phyloP scores from a whole-genome alignment of 1,140 invertebrate species.

The Phymastichus coffea region DNA sequence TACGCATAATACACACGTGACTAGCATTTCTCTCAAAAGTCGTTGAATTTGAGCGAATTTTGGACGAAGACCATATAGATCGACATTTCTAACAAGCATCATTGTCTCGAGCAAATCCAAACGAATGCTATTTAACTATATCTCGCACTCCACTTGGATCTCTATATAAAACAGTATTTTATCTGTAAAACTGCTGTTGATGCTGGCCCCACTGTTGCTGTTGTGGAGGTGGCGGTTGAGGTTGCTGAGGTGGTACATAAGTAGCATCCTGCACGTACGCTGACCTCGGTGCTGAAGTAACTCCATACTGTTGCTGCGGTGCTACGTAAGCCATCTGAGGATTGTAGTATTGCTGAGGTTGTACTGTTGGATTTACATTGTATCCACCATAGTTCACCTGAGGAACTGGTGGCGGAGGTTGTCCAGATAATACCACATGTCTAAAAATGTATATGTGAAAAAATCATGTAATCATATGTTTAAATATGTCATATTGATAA shows the following conservation, averaged over 20 bases:
- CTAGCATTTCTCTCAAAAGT: too few species aligned
- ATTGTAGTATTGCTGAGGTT: slow-evolving; percentile 58
- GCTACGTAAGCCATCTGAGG: slow-evolving; percentile 51
- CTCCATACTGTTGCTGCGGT: slow-evolving; percentile 47
- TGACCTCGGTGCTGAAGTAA: slow-evolving; percentile 46
- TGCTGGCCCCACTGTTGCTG: slow-evolving; percentile 53
- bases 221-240: slow-evolving; percentile 47
- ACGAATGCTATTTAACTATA: too few species aligned
- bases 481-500: too few species aligned
- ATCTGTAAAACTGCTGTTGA: slow-evolving; percentile 63
- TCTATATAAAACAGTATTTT: slow-evolving; percentile 31
- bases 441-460: not conserved
- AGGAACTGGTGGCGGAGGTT: slow-evolving; percentile 47
- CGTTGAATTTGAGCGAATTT: too few species aligned
- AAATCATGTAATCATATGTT: too few species aligned
- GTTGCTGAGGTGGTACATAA: slow-evolving; percentile 52
- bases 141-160: slow-evolving; percentile 1
- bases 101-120: too few species aligned
- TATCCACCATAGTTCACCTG: slow-evolving; percentile 51
- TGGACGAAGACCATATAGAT: too few species aligned
- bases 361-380: slow-evolving; percentile 52
- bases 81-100: too few species aligned
- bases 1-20: too few species aligned
- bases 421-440: slow-evolving; percentile 17
- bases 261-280: slow-evolving; percentile 51